A percentile compares a stretch with the other conserved stretches of the same genome.
Evolutionary conservation across 2,797 vertebrate species (phyloP).

Genomic region (Hybognathus amarus): DNA sequence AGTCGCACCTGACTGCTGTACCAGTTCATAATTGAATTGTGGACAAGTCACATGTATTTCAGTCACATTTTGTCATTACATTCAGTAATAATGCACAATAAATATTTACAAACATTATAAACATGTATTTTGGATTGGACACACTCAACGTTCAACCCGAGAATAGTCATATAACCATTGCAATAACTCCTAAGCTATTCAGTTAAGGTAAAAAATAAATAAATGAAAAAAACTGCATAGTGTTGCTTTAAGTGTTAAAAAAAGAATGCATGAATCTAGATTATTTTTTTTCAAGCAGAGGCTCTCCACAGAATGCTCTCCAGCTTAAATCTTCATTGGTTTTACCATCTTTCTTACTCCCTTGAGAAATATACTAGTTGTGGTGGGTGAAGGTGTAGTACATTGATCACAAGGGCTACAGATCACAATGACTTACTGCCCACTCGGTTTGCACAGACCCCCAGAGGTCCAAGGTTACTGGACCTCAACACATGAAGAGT

Average conservation of each 20-base stretch:
- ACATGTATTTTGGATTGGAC: not conserved
- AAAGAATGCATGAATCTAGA: no score
- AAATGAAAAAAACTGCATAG: no score
- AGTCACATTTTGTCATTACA: not conserved
- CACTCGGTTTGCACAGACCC: slow-evolving; percentile 18
- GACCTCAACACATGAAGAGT: no score
- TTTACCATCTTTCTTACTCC: not conserved
- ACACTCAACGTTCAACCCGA: no score
- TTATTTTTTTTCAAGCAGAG: no score
- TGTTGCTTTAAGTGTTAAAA: no score
- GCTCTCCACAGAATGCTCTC: not conserved
- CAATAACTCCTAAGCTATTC: no score
- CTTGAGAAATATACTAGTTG: not conserved
- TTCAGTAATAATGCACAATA: not conserved
- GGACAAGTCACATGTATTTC: not conserved
- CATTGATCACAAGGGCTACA: slow-evolving; percentile 18
- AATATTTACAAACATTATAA: not conserved
- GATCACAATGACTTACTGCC: slow-evolving; percentile 33
- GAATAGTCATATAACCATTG: no score
- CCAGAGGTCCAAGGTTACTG: not conserved
- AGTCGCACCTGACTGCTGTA: not conserved
- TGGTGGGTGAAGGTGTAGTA: slow-evolving; percentile 1
- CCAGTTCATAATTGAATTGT: not conserved
- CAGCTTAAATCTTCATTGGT: not conserved
- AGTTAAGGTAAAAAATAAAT: no score